Evolutionary conservation across 92 coral and sea anemone genomes (phyloP).

Genomic region (Chrysogorgia sp.): DNA sequence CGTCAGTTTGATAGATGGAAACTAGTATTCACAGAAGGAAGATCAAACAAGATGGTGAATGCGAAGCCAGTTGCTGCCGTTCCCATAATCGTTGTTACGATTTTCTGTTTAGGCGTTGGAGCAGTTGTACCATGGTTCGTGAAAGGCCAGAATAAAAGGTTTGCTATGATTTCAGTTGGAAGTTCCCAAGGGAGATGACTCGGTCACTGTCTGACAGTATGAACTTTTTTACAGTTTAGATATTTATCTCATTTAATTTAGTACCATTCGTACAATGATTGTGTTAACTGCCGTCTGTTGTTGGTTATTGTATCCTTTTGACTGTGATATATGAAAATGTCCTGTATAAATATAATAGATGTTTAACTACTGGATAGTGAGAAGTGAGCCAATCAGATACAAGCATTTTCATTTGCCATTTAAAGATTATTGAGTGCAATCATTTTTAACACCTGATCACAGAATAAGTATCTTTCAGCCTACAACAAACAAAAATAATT

Average conservation of each 20-base stretch:
- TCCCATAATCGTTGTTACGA: constrained; percentile 81
- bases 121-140: constrained; percentile 81
- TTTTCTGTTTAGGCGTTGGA: constrained; percentile 89
- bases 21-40: background rate
- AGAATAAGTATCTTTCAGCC: too few relatives aligned
- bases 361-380: too few relatives aligned
- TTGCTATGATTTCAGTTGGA: constrained; percentile 12
- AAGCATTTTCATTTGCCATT: too few relatives aligned
- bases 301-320: constrained; percentile 97
- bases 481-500: too few relatives aligned
- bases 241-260: constrained; percentile 44
- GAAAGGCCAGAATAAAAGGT: constrained; percentile 92
- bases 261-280: constrained; percentile 93
- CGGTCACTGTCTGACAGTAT: background rate
- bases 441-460: too few relatives aligned
- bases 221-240: background rate
- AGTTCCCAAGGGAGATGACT: background rate
- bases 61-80: constrained; percentile 69
- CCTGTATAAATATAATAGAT: too few relatives aligned
- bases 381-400: too few relatives aligned
- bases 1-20: background rate
- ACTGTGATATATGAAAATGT: background rate
- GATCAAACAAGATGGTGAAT: constrained; percentile 68
- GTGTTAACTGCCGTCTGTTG: constrained; percentile 92
- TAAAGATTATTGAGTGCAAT: too few relatives aligned